Base-by-base conservation (phyloP, 2,797 vertebrate species). In the Zenarchopterus dispar region DNA sequence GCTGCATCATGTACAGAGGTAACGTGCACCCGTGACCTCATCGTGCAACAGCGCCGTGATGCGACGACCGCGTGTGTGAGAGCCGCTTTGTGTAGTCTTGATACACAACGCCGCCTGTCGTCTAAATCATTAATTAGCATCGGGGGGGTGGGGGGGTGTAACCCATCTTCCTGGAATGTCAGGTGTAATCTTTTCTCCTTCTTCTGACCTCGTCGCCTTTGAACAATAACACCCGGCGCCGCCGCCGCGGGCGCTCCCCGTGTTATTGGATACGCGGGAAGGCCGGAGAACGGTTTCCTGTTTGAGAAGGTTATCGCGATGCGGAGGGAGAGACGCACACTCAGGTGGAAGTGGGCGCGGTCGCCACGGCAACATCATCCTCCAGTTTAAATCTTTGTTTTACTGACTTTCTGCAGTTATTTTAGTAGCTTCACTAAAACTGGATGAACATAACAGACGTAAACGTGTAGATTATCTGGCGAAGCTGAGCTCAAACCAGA, bases 1-100 rank as follows among this genome's bases (percentile, higher is more conserved):
- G 90, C 68, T 93, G 93, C 69, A 92, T 95, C 82, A 93, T 93
- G 93, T 93, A 93, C 81, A 82, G 92, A 95, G 94, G 93, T 94
- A 87, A 86, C 5, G 21, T 18, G 55, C 36, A 39, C 16, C 2
- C 33, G 13, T 36, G 9, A 13, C 36, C 11, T 39, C 36, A 39
- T 39, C 36, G 5, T 13, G 16, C 36, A 15, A 39, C 11, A 15
- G 13, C 36, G 36, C 13, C 36, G 13, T 3, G 36, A 15, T 13
- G 15, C 36, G 36, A 39, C 36, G 16, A 2, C n/a, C n/a, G 13
- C 2, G 0, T 58, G 46, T 62, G 54, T 23, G 10, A 7, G 24
- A 54, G 17, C 23, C 21, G 24, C 42, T 17, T 17, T 31, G 22
- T 24, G 55, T 42, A 26, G 47, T 68, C 56, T 16, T 23, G 31